Base-by-base conservation (phyloP, 1,140 invertebrate species). In the Babylonia areolata region DNA sequence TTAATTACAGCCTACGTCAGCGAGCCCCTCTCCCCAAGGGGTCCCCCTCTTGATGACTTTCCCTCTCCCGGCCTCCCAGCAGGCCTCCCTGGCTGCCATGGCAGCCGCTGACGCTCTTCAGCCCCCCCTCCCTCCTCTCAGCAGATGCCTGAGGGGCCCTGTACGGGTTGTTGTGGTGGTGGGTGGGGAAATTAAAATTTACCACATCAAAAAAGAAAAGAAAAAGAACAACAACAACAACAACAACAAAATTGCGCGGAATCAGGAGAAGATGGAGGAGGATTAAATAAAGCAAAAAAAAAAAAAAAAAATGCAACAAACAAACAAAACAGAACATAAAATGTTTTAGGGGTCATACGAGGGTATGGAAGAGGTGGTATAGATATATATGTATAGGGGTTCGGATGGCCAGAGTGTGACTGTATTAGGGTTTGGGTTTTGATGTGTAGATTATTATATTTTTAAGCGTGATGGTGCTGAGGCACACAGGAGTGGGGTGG, bases 1-100 rank as follows among this genome's bases (percentile, higher is more conserved):
- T 81, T 86, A 86, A 86, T 86, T 86, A 86, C 80, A 75, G 64
- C 54, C 51, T 80, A 46, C 77, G 78, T 81, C 78, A 81, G 85
- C 35, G 58, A 75, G 80, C 51, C 80, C 46, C 46, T 40, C 42
- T 64, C 83, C 79, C 85, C 80, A 71, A 77, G 80, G 85, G 85
- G 85, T 0, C 35, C 46, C 64, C 33, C 85, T 28, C 46, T 15
- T 81, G 64, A 81, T 81, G 69, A 81, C 85, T 85, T 77, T 77
- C 75, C 84, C 73, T 79, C 79, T 86, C 80, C 54, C 80, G n/a
- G 31, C 40, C 81, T 75, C 85, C 80, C 85, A 86, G 79, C 85
- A 82, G 64, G 79, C 64, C 40, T 51, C 71, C 54, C 79, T 81
- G 85, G 85, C 80, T 86, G 69, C 85, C 80, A 86, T 86, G 85